Base-by-base conservation (phyloP, 2,888 invertebrate genomes). In the Thecophora atra region DNA sequence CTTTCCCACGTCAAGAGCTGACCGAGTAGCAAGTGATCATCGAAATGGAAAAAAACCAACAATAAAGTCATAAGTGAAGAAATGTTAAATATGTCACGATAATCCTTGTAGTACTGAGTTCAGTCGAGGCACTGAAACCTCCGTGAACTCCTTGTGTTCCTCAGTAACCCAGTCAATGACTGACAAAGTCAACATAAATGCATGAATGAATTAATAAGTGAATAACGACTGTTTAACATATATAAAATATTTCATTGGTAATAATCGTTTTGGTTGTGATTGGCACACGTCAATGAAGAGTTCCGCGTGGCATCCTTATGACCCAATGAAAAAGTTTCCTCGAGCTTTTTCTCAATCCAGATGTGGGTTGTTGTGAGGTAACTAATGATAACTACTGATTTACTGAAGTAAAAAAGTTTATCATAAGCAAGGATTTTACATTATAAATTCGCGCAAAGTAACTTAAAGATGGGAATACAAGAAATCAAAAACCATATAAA, bases 251-350 rank as follows among this genome's bases (percentile, higher is more conserved):
- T n/a, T n/a, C n/a, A n/a, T n/a, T n/a, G n/a, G n/a, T n/a, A n/a
- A n/a, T n/a, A n/a, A n/a, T n/a, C n/a, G 21, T 21, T 24, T 6
- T 54, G 11, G 54, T 11, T 21, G 24, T 19, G 54, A 5, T 54
- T 54, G 3, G 54, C 54, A 6, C 8, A 30, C 8, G 30, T 30
- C 2, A 47, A 11, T n/a, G 13, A 15, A 47, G 17, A 47, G 47
- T n/a, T n/a, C 47, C 11, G 26, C 58, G 58, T 58, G 58, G 28
- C 58, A 58, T 11, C 15, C 15, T 28, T 17, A 7, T 26, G 28
- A 58, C 28, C 28, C 58, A 58, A 28, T 26, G 58, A 58, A 28
- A 28, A 58, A 58, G 58, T 28, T 7, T 54, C n/a, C 24, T 54
- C 24, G 54, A 58, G 58, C 28, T 58, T 28, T 26, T 11, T 2